Evolutionary conservation across 2,113 vertebrate genomes (phyloP).

Genomic region (Heterotilapia buettikoferi): DNA sequence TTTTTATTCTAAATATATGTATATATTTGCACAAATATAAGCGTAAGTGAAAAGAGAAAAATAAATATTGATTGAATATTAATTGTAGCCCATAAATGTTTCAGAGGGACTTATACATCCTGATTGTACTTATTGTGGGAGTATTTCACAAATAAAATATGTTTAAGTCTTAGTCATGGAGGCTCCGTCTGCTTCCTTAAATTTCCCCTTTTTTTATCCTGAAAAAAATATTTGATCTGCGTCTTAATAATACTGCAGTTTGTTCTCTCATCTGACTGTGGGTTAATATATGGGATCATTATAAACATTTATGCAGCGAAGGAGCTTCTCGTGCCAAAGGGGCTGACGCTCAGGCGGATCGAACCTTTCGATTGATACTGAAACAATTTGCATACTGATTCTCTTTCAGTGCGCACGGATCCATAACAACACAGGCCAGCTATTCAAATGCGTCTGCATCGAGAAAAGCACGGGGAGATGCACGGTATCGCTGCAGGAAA

Average conservation of each 20-base stretch:
- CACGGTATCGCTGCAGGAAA: conserved; percentile 50
- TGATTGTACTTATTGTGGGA: background rate
- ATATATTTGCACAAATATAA: background rate
- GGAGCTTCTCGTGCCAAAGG: conserved; percentile 73
- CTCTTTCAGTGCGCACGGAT: conserved; percentile 88
- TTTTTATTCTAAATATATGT: background rate
- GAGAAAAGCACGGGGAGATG: conserved; percentile 79
- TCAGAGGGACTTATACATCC: background rate
- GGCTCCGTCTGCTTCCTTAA: background rate
- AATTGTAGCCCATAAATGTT: background rate
- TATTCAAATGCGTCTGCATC: conserved; percentile 92
- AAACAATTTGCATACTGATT: conserved; percentile 99
- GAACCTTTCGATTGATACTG: conserved; percentile 99
- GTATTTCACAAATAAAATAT: background rate
- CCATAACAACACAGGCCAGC: conserved; percentile 87
- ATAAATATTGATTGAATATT: background rate
- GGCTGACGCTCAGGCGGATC: conserved; percentile 93
- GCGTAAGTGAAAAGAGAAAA: background rate
- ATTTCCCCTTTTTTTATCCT: background rate
- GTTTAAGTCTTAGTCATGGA: background rate
- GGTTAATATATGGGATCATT: conserved; percentile 43
- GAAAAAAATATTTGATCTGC: background rate
- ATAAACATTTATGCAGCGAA: conserved; percentile 65
- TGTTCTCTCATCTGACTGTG: background rate
- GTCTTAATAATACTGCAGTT: background rate